Percentiles rank a stretch among this genome's conserved stretches.
Conservation (phyloP, 1,140 invertebrate genomes). For the Ceratoteleas bidentatus region DNA sequence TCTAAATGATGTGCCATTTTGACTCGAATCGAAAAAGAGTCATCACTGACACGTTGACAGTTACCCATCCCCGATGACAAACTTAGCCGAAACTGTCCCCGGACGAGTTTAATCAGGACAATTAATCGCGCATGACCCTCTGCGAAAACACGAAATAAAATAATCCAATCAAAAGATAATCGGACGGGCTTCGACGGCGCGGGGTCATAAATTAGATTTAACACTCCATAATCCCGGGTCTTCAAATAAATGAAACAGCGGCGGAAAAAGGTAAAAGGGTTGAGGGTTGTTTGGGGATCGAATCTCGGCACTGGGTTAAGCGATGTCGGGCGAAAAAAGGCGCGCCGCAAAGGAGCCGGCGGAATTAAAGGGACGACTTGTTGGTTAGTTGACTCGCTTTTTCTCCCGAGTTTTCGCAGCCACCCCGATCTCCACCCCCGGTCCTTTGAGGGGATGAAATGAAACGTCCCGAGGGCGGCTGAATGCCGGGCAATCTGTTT, state of each 20-base stretch:
- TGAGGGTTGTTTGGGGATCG: slow-evolving; percentile 42
- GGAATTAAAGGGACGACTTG: slow-evolving; percentile 80
- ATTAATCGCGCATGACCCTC: slow-evolving; percentile 26
- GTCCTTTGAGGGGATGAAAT: slow-evolving; percentile 52
- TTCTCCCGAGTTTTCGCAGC: slow-evolving; percentile 48
- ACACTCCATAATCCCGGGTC: slow-evolving; percentile 44
- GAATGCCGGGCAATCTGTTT: slow-evolving; percentile 78
- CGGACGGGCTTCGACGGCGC: slow-evolving; percentile 24
- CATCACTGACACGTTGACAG: neutral
- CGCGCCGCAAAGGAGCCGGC: slow-evolving; percentile 53
- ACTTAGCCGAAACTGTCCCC: neutral
- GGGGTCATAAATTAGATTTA: slow-evolving; percentile 49
- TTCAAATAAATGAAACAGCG: slow-evolving; percentile 54
- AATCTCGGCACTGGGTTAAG: slow-evolving; percentile 57
- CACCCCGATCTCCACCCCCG: slow-evolving; percentile 25
- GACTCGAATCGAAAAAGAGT: neutral
- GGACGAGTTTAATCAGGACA: slow-evolving; percentile 6
- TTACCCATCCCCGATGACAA: neutral
- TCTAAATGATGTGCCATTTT: too few species aligned
- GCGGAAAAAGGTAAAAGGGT: slow-evolving; percentile 33
- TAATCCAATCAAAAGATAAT: slow-evolving; percentile 13
- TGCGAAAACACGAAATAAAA: slow-evolving; percentile 29
- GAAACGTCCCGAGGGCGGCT: slow-evolving; percentile 66
- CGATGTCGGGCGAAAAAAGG: slow-evolving; percentile 56
- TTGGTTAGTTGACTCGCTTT: slow-evolving; percentile 76